phyloP scores from a whole-genome alignment of 2,888 invertebrate genomes.

The Actias luna region DNA sequence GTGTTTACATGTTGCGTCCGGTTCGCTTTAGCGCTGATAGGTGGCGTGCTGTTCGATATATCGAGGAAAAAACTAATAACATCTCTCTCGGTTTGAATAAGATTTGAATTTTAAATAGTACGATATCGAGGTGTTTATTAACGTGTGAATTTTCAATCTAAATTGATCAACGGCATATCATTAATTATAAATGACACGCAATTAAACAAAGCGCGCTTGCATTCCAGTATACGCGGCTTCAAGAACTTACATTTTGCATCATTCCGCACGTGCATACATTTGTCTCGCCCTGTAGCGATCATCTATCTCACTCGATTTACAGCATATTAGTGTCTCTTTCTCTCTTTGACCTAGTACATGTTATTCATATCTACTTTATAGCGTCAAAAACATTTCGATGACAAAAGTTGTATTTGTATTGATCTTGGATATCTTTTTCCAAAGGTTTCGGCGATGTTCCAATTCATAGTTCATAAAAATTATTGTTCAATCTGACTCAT shows the following conservation, averaged over 20 bases:
- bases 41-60: conserved; percentile 39
- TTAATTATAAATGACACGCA: neutral
- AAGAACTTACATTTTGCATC: too few relatives aligned
- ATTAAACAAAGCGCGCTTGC: neutral
- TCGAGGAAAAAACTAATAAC: conserved; percentile 31
- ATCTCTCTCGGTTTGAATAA: conserved; percentile 35
- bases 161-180: neutral
- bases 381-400: too few relatives aligned
- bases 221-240: too few relatives aligned
- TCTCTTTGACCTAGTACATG: neutral
- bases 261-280: too few relatives aligned
- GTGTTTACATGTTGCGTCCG: conserved; percentile 76
- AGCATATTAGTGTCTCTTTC: neutral
- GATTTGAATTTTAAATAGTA: conserved; percentile 29
- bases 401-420: too few relatives aligned
- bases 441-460: too few relatives aligned
- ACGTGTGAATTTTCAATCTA: conserved; percentile 24
- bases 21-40: conserved; percentile 51
- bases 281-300: too few relatives aligned
- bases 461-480: too few relatives aligned
- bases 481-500: too few relatives aligned
- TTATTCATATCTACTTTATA: too few relatives aligned
- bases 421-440: too few relatives aligned
- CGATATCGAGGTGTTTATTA: conserved; percentile 30
- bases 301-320: neutral